Evolutionary conservation across 2,113 vertebrate species (phyloP), one percentile per base, ranked within the genome.

Genomic region (Gymnarchus niloticus): DNA sequence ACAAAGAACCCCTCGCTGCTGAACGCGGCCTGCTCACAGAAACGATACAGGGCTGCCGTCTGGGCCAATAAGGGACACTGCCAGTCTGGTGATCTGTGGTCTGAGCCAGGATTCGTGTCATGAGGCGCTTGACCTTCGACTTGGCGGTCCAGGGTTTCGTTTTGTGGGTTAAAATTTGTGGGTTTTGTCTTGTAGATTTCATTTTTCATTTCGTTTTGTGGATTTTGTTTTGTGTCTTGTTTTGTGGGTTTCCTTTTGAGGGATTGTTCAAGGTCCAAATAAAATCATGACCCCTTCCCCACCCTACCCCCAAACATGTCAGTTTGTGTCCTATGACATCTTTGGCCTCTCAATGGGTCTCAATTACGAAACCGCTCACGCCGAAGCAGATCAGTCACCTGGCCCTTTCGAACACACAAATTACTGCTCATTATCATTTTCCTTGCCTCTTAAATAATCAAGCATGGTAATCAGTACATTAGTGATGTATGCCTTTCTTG

Each of bases 31-130:
- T 87, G 86, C 88, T 89, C 89, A 89, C 88, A 87, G 88, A 84
- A 61, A 87, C 90, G 91, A 91, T 89, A 91, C 88, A 89, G 90
- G 89, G 81, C 91, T 19, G 87, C 89, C 88, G 90, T 90, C 93
- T 91, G 89, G 56, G 46, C 85, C 85, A 93, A 95, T 94, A 94
- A 93, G 89, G 81, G 86, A 52, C 86, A 77, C 87, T 84, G 84
- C 90, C 89, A 87, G 89, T 90, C 89, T 90, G 6, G 17, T 19
- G 1, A 83, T 23, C 81, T 59, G 25, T 19, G 0, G 56, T 14
- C 84, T 59, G 85, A 83, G 61, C 1, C 9, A 51, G 56, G 86
- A 73, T 56, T 82, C 25, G 9, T 19, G 28, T 28, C 8, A n/a
- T 33, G 21, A 56, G 9, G 1, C 52, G 69, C 81, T 83, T 19